Evolutionary conservation across 2,797 vertebrate species (phyloP).

Genomic region (Pseudochirops corinnae): DNA sequence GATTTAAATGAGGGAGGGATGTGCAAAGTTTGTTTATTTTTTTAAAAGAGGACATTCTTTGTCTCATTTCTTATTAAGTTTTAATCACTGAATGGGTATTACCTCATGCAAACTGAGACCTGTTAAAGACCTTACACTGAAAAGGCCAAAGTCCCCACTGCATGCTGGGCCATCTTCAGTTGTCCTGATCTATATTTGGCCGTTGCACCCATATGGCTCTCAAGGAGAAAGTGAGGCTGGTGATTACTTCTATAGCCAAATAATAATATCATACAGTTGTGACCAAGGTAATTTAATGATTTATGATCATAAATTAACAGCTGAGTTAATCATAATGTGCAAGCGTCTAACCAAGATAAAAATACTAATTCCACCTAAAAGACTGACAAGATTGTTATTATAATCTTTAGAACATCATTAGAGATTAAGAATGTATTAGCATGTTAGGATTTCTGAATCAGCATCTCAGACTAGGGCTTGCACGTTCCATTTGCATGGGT

Average conservation of each 20-base stretch:
- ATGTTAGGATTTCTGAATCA: neutral
- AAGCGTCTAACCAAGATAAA: neutral
- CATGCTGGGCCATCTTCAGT: too few species aligned
- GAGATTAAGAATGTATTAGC: neutral
- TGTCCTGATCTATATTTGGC: too few species aligned
- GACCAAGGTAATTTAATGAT: neutral
- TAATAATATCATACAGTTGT: neutral
- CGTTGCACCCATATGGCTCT: too few species aligned
- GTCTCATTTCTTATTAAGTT: too few species aligned
- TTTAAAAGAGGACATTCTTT: too few species aligned
- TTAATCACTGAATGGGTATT: too few species aligned
- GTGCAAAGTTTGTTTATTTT: too few species aligned
- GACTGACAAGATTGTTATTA: neutral
- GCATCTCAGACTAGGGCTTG: neutral
- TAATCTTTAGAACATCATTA: neutral
- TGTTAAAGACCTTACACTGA: too few species aligned
- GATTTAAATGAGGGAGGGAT: too few species aligned
- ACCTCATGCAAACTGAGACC: too few species aligned
- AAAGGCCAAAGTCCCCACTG: too few species aligned
- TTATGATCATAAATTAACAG: neutral
- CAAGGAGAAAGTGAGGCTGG: too few species aligned
- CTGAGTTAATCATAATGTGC: neutral
- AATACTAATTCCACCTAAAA: neutral
- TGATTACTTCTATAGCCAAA: neutral
- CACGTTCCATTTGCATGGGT: neutral